Evolutionary conservation across 2,113 vertebrate species (phyloP), one percentile per base, ranked within the genome.

Genomic region (Dermatemys mawii): DNA sequence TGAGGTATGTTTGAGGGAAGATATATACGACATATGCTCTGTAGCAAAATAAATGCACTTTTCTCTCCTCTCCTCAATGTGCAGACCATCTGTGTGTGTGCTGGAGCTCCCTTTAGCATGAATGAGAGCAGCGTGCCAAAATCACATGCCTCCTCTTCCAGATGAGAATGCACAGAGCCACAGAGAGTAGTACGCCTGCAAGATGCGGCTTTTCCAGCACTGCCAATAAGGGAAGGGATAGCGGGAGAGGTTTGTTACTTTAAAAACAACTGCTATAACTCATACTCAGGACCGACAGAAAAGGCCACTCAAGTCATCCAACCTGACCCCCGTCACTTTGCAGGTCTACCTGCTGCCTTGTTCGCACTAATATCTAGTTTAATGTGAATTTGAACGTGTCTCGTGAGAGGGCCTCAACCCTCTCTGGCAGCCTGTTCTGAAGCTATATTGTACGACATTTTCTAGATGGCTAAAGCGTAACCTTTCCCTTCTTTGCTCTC

Each of bases 101-200:
- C 10, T 80, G n/a, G 55, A 88, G 8, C 16, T 82, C 2, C 26
- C 13, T 1, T 1, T 29, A 73, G 46, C 38, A 46, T 76, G 73
- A 76, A 76, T 46, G 73, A 46, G 73, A 27, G 73, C 73, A 46
- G 73, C 73, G 7, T 46, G 73, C 73, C 73, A 76, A 46, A 76
- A 44, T 76, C 44, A 29, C 9, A 70, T 6, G 5, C 83, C 2
- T 26, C 32, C 81, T 5, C 32, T 88, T 21, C 55, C 49, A 0
- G 1, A 83, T 53, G 16, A 8, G 7, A 1, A 21, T 70, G 7
- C 1, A 2, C 53, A 7, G 53, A 46, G 53, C 51, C 53, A 5
- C 38, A 55, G 32, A 16, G 13, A 0, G 1, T 73, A 54, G 14
- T 0, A 0, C 11, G 16, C 14, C 2, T 88, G 0, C 8, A 5